Conservation (phyloP, 1,140 invertebrate species). For the Coenobita brevimanus region DNA sequence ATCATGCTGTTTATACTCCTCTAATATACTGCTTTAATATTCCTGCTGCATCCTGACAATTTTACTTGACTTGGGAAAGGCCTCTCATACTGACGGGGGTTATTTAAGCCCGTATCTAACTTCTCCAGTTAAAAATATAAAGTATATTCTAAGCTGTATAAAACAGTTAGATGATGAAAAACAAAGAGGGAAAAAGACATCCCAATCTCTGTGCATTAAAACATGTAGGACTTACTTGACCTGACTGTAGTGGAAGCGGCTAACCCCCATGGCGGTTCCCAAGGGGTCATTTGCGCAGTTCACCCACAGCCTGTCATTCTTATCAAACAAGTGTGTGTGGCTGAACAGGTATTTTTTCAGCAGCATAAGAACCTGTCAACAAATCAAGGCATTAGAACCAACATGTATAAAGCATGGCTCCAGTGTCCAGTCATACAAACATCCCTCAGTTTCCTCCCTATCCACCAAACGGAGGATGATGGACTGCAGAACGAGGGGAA, state of each 20-base stretch:
- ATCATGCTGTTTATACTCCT: too few relatives aligned
- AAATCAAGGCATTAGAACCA: neutral
- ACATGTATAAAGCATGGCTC: too few relatives aligned
- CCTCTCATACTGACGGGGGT: too few relatives aligned
- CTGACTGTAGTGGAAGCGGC: conserved; percentile 44
- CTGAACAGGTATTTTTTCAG: conserved; percentile 43
- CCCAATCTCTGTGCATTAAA: neutral
- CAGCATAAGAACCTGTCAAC: conserved; percentile 38
- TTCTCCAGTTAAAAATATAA: too few relatives aligned
- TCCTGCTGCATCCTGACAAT: too few relatives aligned
- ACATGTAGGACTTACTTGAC: conserved; percentile 15
- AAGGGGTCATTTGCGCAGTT: conserved; percentile 42
- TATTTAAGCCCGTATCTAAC: too few relatives aligned
- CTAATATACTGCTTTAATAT: too few relatives aligned
- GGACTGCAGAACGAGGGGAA: too few relatives aligned
- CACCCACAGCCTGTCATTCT: neutral
- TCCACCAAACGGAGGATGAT: too few relatives aligned
- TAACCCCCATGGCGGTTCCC: neutral
- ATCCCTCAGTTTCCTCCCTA: too few relatives aligned
- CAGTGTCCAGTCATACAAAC: too few relatives aligned
- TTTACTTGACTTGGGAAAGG: too few relatives aligned
- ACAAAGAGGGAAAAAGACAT: neutral
- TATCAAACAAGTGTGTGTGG: conserved; percentile 17
- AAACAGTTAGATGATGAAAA: neutral
- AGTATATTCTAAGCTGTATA: neutral